Percentiles rank a stretch among this genome's conserved stretches.
Conservation (phyloP, 2,888 invertebrate species). For the Polydrusus pterygomalis region DNA sequence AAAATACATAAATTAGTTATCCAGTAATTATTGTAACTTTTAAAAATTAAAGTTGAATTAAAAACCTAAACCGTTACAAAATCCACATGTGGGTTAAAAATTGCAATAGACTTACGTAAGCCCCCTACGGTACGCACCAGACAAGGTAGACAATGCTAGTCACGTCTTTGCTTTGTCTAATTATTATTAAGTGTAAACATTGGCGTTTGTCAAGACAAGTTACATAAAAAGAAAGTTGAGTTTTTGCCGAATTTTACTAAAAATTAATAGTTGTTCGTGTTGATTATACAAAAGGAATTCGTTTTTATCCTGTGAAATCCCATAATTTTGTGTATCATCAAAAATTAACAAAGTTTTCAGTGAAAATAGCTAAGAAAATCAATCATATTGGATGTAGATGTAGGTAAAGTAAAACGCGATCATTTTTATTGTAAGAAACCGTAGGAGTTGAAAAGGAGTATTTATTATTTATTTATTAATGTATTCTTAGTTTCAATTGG, state of each 20-base stretch:
- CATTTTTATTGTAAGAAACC: constrained; percentile 51
- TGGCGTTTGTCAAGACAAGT: constrained; percentile 34
- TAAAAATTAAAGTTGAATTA: constrained; percentile 3
- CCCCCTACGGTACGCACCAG: not conserved
- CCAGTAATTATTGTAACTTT: not conserved
- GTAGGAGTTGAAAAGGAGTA: constrained; percentile 56
- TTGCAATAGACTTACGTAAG: constrained; percentile 12
- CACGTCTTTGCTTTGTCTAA: constrained; percentile 14
- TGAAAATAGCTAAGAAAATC: constrained; percentile 34
- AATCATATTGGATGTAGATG: constrained; percentile 37
- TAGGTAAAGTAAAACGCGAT: constrained; percentile 47
- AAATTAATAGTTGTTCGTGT: not conserved
- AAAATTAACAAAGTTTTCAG: constrained; percentile 20
- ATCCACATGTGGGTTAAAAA: constrained; percentile 31
- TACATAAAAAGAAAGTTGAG: constrained; percentile 5
- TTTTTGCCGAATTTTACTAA: constrained; percentile 10
- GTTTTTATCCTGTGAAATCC: not conserved
- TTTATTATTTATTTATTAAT: constrained; percentile 57
- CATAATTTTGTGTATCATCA: not conserved
- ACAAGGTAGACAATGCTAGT: not conserved
- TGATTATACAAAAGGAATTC: constrained; percentile 4
- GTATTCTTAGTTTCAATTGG: constrained; percentile 54
- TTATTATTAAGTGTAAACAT: constrained; percentile 37
- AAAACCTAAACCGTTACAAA: constrained; percentile 23
- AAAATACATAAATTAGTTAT: not conserved